Base-by-base conservation (phyloP, 2,888 invertebrate genomes). In the Holacanthella duospinosa region DNA sequence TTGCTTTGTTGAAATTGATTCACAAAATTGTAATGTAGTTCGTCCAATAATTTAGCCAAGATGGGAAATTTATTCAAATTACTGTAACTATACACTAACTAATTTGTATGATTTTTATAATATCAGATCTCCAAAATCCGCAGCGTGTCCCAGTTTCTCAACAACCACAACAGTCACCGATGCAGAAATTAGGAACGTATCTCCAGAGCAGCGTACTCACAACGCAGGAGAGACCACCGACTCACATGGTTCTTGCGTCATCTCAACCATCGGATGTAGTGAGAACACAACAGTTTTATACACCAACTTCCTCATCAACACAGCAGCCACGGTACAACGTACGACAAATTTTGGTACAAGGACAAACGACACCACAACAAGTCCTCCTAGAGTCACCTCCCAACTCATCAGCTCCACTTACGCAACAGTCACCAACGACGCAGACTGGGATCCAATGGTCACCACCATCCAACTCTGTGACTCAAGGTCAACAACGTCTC, bases 111-210 rank as follows among this genome's bases (percentile, higher is more conserved):
- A n/a, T n/a, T n/a, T n/a, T n/a, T n/a, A n/a, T n/a, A n/a, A n/a
- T n/a, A n/a, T n/a, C n/a, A n/a, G n/a, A n/a, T n/a, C n/a, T n/a
- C n/a, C n/a, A n/a, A n/a, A n/a, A n/a, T n/a, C n/a, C n/a, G n/a
- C n/a, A n/a, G n/a, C n/a, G n/a, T n/a, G n/a, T n/a, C n/a, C n/a
- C n/a, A n/a, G n/a, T 9, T 36, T 36, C 27, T 4, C 68, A 67
- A 61, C 65, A 60, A 48, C 63, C 36, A 24, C 68, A 63, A 16
- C 68, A 54, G 29, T 2, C 55, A 16, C 19, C 62, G 27, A 28
- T 28, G 54, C 55, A 29, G 44, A 28, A 43, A 57, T 62, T 1
- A 64, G 68, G 66, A 66, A 62, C 21, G 62, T 61, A 27, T 54
- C 55, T 55, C 61, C 29, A 16, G 54, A 60, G 21, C 36, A 36